These are phyloP conservation scores for Smutsia temminckii DNA, from an alignment of 2,797 vertebrate genomes.

Conservation along the genomic window DNA sequence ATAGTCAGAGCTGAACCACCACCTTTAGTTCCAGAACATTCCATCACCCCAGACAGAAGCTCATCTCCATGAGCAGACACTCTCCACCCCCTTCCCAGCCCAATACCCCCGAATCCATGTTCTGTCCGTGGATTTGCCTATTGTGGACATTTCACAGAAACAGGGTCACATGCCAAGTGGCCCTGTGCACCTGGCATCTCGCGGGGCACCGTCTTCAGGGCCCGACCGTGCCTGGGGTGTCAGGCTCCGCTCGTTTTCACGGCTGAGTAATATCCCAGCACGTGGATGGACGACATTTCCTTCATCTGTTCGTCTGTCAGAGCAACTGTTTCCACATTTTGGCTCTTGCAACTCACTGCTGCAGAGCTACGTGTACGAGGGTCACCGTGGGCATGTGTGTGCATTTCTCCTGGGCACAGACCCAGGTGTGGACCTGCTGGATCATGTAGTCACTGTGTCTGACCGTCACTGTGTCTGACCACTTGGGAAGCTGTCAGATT, in stretches of 20 bases:
- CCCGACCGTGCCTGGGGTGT: fast-evolving
- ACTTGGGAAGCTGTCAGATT: not conserved
- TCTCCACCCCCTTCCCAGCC: no score
- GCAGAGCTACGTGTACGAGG: not conserved
- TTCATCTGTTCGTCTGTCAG: no score
- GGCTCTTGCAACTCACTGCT: not conserved
- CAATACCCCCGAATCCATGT: fast-evolving
- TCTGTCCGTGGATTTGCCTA: fast-evolving
- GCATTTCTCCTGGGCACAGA: no score
- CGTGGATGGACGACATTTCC: fast-evolving
- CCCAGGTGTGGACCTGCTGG: not conserved
- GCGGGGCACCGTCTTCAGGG: fast-evolving
- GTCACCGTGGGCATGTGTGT: not conserved
- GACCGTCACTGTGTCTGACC: no score
- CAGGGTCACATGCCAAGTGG: fast-evolving
- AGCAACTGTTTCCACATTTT: not conserved
- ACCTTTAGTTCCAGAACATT: not conserved
- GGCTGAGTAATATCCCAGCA: fast-evolving
- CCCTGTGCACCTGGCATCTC: not conserved
- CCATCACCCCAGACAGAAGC: not conserved
- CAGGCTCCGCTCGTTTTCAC: fast-evolving
- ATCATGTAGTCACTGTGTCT: not conserved
- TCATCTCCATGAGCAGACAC: not conserved
- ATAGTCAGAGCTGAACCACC: not conserved
- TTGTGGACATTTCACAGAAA: no score